Evolutionary conservation across 2,888 invertebrate species (phyloP).

Genomic region (Euproctis similis): DNA sequence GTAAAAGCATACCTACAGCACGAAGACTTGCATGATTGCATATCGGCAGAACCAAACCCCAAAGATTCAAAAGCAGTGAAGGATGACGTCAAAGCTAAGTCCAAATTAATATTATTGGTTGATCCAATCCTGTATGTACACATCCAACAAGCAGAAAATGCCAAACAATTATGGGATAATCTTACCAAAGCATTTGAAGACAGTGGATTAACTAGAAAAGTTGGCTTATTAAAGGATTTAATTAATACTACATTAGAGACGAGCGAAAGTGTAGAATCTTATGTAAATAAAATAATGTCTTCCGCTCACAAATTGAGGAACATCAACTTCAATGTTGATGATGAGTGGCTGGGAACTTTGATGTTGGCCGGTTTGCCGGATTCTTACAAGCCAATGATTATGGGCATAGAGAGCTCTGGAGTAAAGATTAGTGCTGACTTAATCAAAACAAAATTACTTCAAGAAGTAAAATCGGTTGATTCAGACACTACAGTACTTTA

Average conservation of each 20-base stretch:
- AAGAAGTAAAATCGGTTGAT: conserved; percentile 3
- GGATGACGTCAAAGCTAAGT: conserved; percentile 11
- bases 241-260: conserved; percentile 8
- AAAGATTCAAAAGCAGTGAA: neutral
- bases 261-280: conserved; percentile 11
- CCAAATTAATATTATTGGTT: conserved; percentile 10
- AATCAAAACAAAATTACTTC: conserved; percentile 13
- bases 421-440: conserved; percentile 11
- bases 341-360: conserved; percentile 7
- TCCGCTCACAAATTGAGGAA: conserved; percentile 17
- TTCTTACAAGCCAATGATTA: conserved; percentile 10
- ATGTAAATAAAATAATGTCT: conserved; percentile 12
- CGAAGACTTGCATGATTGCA: conserved; percentile 1
- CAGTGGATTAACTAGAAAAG: conserved; percentile 10
- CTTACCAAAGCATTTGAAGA: conserved; percentile 13
- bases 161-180: conserved; percentile 14
- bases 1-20: conserved; percentile 2
- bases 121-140: conserved; percentile 14
- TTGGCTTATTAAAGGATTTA: conserved; percentile 9
- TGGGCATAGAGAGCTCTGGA: conserved; percentile 15
- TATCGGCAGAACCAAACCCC: conserved; percentile 1
- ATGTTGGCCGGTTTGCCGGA: conserved; percentile 14
- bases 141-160: conserved; percentile 11
- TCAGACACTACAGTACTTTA: conserved; percentile 6
- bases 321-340: conserved; percentile 11